Evolutionary conservation across 2,797 vertebrate species (phyloP).

Genomic region (Sebastes kiyomatsui): DNA sequence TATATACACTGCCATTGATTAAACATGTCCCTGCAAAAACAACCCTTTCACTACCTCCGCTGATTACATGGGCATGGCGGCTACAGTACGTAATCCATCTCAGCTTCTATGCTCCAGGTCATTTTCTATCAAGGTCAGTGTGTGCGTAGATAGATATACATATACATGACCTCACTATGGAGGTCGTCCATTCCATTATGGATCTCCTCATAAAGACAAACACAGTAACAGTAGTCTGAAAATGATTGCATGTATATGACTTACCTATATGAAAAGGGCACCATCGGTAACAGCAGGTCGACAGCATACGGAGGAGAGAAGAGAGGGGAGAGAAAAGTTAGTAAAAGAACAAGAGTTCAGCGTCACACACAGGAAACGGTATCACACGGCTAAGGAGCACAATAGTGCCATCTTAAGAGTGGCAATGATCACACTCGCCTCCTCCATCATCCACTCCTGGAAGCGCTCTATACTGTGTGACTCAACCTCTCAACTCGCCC

Average conservation of each 20-base stretch:
- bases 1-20: constrained; percentile 50
- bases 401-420: constrained; percentile 34
- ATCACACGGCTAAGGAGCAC: constrained; percentile 11
- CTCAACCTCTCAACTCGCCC: not conserved
- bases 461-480: not conserved
- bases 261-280: constrained; percentile 68
- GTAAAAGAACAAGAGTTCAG: not conserved
- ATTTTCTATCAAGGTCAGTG: constrained; percentile 38
- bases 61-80: constrained; percentile 51
- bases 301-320: constrained; percentile 21
- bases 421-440: constrained; percentile 24
- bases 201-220: constrained; percentile 38
- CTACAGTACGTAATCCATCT: constrained; percentile 8
- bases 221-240: not conserved
- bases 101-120: not conserved
- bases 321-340: not conserved
- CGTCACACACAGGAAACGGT: not conserved
- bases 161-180: constrained; percentile 9
- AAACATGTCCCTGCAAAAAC: constrained; percentile 46
- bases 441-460: constrained; percentile 45
- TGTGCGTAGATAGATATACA: not conserved
- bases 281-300: not conserved
- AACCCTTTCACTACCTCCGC: constrained; percentile 27
- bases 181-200: constrained; percentile 51
- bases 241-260: constrained; percentile 40